These are phyloP conservation scores for Vimba vimba DNA, from an alignment of 2,113 vertebrate genomes.

Conservation along the genomic window DNA sequence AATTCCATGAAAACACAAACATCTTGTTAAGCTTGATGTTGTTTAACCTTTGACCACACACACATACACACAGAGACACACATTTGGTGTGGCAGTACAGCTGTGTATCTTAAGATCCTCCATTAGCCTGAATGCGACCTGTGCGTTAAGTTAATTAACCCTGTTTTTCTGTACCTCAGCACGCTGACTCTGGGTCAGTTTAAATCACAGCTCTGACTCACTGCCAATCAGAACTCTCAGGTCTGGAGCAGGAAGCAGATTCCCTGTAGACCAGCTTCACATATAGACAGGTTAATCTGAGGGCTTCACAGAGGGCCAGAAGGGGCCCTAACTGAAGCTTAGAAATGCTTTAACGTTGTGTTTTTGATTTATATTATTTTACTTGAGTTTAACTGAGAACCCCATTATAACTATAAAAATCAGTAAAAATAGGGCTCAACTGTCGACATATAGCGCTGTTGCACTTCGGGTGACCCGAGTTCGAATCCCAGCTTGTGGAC, in stretches of 20 bases:
- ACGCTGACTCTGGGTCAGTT: conserved; percentile 71
- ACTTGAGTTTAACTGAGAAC: conserved; percentile 36
- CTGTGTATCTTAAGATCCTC: conserved; percentile 69
- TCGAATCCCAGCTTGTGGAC: no score
- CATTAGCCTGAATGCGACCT: conserved; percentile 74
- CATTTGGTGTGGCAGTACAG: conserved; percentile 29
- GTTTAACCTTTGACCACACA: not conserved
- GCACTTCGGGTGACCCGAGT: no score
- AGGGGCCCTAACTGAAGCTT: conserved; percentile 68
- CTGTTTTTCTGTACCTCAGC: conserved; percentile 59
- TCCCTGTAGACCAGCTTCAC: conserved; percentile 62
- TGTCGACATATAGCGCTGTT: no score
- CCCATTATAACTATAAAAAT: not conserved
- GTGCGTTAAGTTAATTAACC: conserved; percentile 75
- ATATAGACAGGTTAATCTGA: conserved; percentile 75
- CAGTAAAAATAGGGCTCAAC: no score
- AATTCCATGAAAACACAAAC: conserved; percentile 7
- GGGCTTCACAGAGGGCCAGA: conserved; percentile 61
- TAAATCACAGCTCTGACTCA: conserved; percentile 74
- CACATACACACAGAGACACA: not conserved
- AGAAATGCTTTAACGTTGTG: conserved; percentile 59
- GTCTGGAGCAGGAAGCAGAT: conserved; percentile 63
- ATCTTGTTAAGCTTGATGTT: conserved; percentile 33
- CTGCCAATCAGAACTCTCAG: conserved; percentile 76
- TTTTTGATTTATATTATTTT: conserved; percentile 70